Evolutionary conservation across 2,888 invertebrate genomes (phyloP), one percentile per base, ranked within the genome.

Genomic region (Campoplex nolae): DNA sequence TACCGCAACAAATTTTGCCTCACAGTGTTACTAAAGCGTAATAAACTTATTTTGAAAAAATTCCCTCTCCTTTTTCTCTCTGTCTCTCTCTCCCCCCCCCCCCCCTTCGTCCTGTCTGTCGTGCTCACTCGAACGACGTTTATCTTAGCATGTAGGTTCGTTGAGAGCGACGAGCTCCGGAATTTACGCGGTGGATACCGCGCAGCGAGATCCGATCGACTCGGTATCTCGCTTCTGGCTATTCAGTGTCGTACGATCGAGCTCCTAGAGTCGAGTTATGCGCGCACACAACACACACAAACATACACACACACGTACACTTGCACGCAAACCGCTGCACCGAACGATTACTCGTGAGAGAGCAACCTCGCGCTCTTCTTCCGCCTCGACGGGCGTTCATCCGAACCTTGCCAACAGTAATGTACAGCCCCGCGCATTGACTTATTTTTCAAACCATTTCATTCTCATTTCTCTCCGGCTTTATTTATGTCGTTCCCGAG

Each of bases 151-250:
- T 81, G 86, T 88, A 88, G 82, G 86, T 35, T 56, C 38, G 54
- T 56, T 54, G 38, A 35, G 38, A 56, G 84, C 88, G 87, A 84
- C 71, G 86, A 88, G 84, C 88, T 84, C 73, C 77, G 88, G 89
- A 88, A 87, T 89, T 89, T 88, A 88, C 88, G 86, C 89, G 88
- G 88, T 88, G 89, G 88, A 88, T 88, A 89, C 86, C 87, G 81
- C 77, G 87, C 79, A 83, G 79, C 85, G 85, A 87, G 89, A 89
- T 89, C 83, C 88, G 88, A 89, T 89, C 89, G 89, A 89, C 88
- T 89, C 88, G 84, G 88, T 89, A 89, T 89, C 88, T 89, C 85
- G 89, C 89, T 89, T 89, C 89, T 89, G 88, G 88, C 89, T 89
- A 89, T 89, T 89, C 88, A 88, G 89, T 88, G 89, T 89, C 89